Base-by-base conservation (phyloP, 2,888 invertebrate genomes). In the Polia nebulosa region DNA sequence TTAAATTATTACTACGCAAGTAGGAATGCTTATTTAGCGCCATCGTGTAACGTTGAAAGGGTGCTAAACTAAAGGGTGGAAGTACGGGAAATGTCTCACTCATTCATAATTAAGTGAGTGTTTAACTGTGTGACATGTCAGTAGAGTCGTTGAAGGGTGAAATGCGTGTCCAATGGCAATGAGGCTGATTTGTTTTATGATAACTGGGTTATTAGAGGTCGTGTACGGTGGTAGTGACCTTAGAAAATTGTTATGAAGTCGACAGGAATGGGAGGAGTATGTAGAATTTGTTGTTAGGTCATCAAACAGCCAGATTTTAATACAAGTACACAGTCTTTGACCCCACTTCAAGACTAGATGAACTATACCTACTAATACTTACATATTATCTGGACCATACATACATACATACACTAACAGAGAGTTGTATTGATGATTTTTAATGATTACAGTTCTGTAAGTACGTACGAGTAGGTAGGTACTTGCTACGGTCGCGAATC, bases 31-130 rank as follows among this genome's bases (percentile, higher is more conserved):
- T 15, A 15, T 1, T 11, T 39, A 25, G 11, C 4, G 13, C n/a
- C 6, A 22, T 20, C 1, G 53, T 25, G 22, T 25, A 32, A 20
- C 20, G 22, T 3, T n/a, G 20, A 27, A 17, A 27, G 13, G 1
- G 15, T n/a, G 8, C 3, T 32, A 49, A n/a, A 32, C 7, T 57
- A 8, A 11, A 41, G 7, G 8, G 45, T 52, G 1, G 9, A 9
- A 39, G 17, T 69, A 47, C 4, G 25, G 56, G 29, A 76, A 76
- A 41, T 15, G 44, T 34, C 32, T 45, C 0, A 25, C 9, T 20
- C 34, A 47, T 76, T 45, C 27, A 69, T 76, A 73, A 32, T 61
- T 57, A 41, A 76, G 45, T 9, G 7, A 61, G 34, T 36, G 32
- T 25, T 13, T 29, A 61, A 11, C 51, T 5, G 4, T 9, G 17